A percentile compares a stretch with the other conserved stretches of the same genome.
These are phyloP conservation scores for Phengaris arion DNA, from an alignment of 2,888 invertebrate genomes.

Conservation along the genomic window DNA sequence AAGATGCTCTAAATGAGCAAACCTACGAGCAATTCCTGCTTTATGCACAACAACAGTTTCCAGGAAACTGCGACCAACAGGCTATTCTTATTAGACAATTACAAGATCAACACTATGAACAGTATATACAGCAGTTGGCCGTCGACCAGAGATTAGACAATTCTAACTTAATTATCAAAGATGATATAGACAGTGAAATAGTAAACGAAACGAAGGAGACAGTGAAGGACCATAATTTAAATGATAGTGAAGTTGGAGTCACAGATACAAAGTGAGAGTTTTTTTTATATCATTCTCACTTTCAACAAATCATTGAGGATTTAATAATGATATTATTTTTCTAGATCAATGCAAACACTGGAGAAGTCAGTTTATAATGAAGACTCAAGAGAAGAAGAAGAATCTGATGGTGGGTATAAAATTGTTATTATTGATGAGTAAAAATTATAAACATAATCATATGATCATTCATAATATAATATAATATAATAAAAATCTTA, in stretches of 20 bases:
- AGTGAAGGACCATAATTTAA: constrained; percentile 58
- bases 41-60: constrained; percentile 96
- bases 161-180: constrained; percentile 54
- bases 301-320: not conserved
- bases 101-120: constrained; percentile 99
- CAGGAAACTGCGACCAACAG: constrained; percentile 93
- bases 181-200: constrained; percentile 46
- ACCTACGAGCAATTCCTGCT: constrained; percentile 91
- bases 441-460: not conserved
- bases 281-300: not conserved
- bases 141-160: constrained; percentile 68
- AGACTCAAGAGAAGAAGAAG: constrained; percentile 62
- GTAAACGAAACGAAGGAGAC: constrained; percentile 46
- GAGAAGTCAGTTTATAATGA: constrained; percentile 56
- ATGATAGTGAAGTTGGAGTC: constrained; percentile 51
- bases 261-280: constrained; percentile 62
- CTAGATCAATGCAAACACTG: constrained; percentile 59
- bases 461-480: too few species aligned
- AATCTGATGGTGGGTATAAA: constrained; percentile 51
- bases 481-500: too few species aligned
- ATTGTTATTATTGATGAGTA: not conserved
- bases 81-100: constrained; percentile 94
- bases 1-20: constrained; percentile 97
- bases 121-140: constrained; percentile 97
- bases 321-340: constrained; percentile 35